Evolutionary conservation across 2,888 invertebrate genomes (phyloP).

Genomic region (Phania funesta): DNA sequence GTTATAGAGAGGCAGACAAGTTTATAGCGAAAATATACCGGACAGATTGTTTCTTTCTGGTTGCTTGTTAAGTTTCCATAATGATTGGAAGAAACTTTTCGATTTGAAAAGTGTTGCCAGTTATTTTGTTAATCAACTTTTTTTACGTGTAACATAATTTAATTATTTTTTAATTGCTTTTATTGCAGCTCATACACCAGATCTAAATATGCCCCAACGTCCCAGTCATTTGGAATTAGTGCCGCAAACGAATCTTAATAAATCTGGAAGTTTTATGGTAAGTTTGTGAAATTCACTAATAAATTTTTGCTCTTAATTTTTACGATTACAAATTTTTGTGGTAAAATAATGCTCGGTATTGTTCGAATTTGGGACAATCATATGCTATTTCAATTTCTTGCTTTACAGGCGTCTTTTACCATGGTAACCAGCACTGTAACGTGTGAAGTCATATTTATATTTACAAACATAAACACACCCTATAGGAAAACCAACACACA

Average conservation of each 20-base stretch:
- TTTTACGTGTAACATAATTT: background rate
- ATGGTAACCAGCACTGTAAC: too few relatives aligned
- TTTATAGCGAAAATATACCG: too few relatives aligned
- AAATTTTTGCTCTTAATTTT: background rate
- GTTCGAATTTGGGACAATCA: too few relatives aligned
- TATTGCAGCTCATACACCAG: slow-evolving; percentile 68
- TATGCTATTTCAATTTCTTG: too few relatives aligned
- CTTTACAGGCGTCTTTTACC: too few relatives aligned
- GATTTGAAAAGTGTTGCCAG: background rate
- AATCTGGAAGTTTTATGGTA: slow-evolving; percentile 75
- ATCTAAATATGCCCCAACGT: slow-evolving; percentile 77
- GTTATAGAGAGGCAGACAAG: too few relatives aligned
- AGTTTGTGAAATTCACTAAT: slow-evolving; percentile 68
- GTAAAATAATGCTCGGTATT: too few relatives aligned
- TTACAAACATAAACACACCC: too few relatives aligned
- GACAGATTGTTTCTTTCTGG: background rate
- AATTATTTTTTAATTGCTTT: background rate
- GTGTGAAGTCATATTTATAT: too few relatives aligned
- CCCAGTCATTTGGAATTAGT: slow-evolving; percentile 80
- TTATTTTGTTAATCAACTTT: background rate
- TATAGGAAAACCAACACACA: too few relatives aligned
- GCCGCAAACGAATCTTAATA: slow-evolving; percentile 77
- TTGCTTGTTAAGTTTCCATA: background rate
- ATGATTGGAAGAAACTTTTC: slow-evolving; percentile 38
- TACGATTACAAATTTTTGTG: background rate